phyloP scores from a whole-genome alignment of 2,888 invertebrate species.

The Apamea monoglypha region DNA sequence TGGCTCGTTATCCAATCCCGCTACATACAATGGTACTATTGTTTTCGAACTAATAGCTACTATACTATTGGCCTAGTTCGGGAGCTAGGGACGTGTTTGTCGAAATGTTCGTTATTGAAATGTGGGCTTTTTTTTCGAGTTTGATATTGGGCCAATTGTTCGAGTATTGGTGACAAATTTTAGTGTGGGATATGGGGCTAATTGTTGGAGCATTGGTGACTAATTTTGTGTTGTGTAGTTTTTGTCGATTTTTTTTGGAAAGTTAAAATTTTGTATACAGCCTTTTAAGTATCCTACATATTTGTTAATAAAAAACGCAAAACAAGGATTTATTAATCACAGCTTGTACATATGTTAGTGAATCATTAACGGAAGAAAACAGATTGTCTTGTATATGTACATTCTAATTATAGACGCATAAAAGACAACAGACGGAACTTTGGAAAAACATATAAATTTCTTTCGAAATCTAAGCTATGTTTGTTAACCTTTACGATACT shows the following conservation, averaged over 20 bases:
- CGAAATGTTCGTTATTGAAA: conserved; percentile 10
- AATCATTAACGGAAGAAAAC: conserved; percentile 21
- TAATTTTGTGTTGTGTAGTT: conserved; percentile 3
- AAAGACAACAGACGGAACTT: not conserved
- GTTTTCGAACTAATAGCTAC: conserved; percentile 43
- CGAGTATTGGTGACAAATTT: too few species aligned
- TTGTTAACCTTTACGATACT: not conserved
- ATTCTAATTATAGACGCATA: not conserved
- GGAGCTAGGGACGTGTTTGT: conserved; percentile 26
- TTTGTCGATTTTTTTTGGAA: not conserved
- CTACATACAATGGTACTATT: conserved; percentile 39
- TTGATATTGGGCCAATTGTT: not conserved
- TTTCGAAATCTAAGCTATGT: not conserved
- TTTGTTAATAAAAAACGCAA: not conserved
- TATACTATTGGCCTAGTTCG: conserved; percentile 35
- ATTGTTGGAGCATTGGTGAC: not conserved
- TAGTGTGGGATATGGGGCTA: too few species aligned
- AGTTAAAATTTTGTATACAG: not conserved
- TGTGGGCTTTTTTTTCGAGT: not conserved
- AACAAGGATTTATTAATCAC: not conserved
- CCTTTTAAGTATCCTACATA: not conserved
- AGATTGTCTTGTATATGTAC: not conserved
- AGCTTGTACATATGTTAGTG: conserved; percentile 7
- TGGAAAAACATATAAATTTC: not conserved
- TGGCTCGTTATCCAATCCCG: conserved; percentile 52